Evolutionary conservation across 1,140 invertebrate species (phyloP).

Genomic region (Euwallacea fornicatus): DNA sequence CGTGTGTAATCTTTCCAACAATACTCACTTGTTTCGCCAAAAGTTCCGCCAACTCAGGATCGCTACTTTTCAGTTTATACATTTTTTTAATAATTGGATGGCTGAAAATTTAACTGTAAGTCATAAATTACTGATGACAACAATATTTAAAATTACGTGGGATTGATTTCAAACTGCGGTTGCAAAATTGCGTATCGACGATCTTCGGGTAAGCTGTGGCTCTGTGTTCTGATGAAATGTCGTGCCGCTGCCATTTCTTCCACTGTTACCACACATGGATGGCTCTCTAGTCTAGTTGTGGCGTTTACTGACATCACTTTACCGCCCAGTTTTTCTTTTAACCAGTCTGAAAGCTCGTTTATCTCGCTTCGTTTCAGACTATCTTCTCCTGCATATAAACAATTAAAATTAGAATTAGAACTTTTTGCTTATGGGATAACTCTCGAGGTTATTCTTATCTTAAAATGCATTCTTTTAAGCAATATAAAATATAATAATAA

Average conservation of each 20-base stretch:
- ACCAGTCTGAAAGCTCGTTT: slow-evolving; percentile 75
- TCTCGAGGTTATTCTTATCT: too few species aligned
- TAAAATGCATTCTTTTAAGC: too few species aligned
- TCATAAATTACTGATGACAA: background rate
- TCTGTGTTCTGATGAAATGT: slow-evolving; percentile 90
- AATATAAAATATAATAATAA: too few species aligned
- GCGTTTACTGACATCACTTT: slow-evolving; percentile 81
- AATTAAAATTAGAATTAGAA: too few species aligned
- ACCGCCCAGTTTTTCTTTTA: slow-evolving; percentile 73
- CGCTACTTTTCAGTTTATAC: slow-evolving; percentile 67
- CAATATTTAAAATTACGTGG: slow-evolving; percentile 63
- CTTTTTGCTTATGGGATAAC: background rate
- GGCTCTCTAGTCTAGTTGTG: slow-evolving; percentile 79
- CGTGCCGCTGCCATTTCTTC: slow-evolving; percentile 94
- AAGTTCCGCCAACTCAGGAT: slow-evolving; percentile 81
- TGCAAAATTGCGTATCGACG: slow-evolving; percentile 84
- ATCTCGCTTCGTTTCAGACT: slow-evolving; percentile 72
- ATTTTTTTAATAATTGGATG: slow-evolving; percentile 93
- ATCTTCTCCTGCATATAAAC: slow-evolving; percentile 58
- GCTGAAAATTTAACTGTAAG: slow-evolving; percentile 57
- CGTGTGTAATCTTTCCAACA: too few species aligned
- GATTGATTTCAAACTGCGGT: slow-evolving; percentile 92
- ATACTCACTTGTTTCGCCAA: slow-evolving; percentile 77
- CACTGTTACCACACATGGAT: slow-evolving; percentile 93
- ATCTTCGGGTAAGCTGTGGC: slow-evolving; percentile 81